Conservation (phyloP, 2,113 vertebrate genomes). For the Rynchops niger region DNA sequence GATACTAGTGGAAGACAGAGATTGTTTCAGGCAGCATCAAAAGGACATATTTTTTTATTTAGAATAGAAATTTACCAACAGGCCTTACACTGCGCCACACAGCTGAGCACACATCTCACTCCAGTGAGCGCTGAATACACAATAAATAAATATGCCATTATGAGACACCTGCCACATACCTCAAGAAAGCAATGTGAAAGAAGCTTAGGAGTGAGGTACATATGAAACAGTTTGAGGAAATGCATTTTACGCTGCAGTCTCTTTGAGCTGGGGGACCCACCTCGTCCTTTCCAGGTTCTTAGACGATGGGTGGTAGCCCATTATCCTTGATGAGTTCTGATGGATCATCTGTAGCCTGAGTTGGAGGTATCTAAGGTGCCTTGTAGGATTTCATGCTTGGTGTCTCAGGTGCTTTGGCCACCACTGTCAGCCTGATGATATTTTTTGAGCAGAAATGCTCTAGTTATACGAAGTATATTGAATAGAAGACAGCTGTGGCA, state of each 20-base stretch:
- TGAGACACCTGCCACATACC: background rate
- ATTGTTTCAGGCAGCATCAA: background rate
- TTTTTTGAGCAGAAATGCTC: background rate
- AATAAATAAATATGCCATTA: background rate
- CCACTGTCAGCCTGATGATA: background rate
- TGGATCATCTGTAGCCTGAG: background rate
- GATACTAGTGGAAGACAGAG: background rate
- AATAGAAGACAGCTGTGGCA: background rate
- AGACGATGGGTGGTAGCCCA: background rate
- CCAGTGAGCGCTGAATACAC: background rate
- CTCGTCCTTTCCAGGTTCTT: background rate
- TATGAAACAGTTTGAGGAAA: background rate
- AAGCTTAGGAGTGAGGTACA: background rate
- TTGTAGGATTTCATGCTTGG: background rate
- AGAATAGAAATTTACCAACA: background rate
- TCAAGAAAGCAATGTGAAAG: background rate
- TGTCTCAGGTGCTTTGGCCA: background rate
- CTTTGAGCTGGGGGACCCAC: background rate
- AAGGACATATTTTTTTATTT: background rate
- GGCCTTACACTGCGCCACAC: background rate
- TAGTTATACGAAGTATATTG: background rate
- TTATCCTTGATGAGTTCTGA: background rate
- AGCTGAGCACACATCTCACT: background rate
- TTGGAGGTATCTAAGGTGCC: background rate
- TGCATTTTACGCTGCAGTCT: background rate